phyloP scores from a whole-genome alignment of 2,797 vertebrate species.

The Lithobates sylvaticus region DNA sequence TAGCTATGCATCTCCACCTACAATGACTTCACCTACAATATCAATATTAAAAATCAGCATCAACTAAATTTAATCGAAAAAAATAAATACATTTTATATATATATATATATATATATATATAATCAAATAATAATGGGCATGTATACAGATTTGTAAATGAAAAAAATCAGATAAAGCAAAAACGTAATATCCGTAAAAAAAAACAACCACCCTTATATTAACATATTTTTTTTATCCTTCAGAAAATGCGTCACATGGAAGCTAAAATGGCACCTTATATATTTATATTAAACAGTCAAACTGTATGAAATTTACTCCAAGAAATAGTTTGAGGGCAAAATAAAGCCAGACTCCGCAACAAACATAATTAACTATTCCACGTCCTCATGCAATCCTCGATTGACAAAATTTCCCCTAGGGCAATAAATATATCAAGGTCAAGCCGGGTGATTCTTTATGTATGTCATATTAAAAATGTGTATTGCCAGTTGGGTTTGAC shows the following conservation, averaged over 20 bases:
- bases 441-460: slow-evolving; percentile 34
- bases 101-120: too few species aligned
- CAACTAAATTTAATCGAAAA: too few species aligned
- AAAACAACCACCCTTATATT: not conserved
- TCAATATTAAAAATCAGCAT: too few species aligned
- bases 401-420: slow-evolving; percentile 2
- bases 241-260: slow-evolving; percentile 8
- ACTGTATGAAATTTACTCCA: slow-evolving; percentile 40
- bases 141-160: not conserved
- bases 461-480: slow-evolving; percentile 30
- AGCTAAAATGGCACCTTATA: slow-evolving; percentile 39
- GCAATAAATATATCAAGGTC: slow-evolving; percentile 52
- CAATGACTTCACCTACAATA: too few species aligned
- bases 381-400: slow-evolving; percentile 13
- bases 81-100: too few species aligned
- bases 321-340: slow-evolving; percentile 43
- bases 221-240: not conserved
- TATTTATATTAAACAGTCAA: slow-evolving; percentile 39
- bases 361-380: slow-evolving; percentile 42
- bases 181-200: not conserved
- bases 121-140: not conserved
- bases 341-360: slow-evolving; percentile 21
- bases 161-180: not conserved
- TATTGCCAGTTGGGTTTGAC: slow-evolving; percentile 15
- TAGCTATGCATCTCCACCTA: too few species aligned